A percentile compares a stretch with the other conserved stretches of the same genome.
These are phyloP conservation scores for Laterallus jamaicensis DNA, from an alignment of 2,113 vertebrate species.

Conservation along the genomic window DNA sequence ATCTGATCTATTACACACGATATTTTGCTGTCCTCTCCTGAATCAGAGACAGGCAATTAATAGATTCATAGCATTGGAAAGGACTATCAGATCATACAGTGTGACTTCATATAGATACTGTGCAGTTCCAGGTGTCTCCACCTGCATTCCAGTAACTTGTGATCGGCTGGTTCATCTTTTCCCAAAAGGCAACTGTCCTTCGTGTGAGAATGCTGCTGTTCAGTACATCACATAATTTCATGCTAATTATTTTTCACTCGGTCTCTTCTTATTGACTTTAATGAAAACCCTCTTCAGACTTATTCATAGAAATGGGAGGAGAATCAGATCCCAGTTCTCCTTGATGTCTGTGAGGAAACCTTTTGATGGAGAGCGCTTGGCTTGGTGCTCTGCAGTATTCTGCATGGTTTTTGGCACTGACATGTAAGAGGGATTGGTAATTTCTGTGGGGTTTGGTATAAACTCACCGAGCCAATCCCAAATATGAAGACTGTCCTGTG, in stretches of 20 bases:
- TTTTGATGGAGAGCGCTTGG: background rate
- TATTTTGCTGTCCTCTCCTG: background rate
- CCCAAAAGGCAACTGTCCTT: background rate
- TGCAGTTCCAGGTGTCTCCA: background rate
- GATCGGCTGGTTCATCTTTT: background rate
- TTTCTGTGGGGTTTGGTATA: background rate
- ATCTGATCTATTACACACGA: background rate
- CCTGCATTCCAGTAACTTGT: background rate
- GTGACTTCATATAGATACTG: background rate
- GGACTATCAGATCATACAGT: background rate
- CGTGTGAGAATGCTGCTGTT: background rate
- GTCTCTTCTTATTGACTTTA: background rate
- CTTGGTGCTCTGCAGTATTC: background rate
- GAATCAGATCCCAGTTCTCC: background rate
- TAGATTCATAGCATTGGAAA: background rate
- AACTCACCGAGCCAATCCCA: background rate
- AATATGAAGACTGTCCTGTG: background rate
- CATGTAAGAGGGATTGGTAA: background rate
- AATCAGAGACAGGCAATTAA: background rate
- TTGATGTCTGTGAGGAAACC: background rate
- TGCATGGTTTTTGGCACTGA: background rate
- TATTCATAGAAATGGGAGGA: background rate
- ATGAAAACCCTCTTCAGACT: slow-evolving; percentile 38
- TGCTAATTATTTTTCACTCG: slow-evolving; percentile 13
- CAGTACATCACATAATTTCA: background rate